phyloP scores from a whole-genome alignment of 2,113 vertebrate species.

The Xenopus borealis region DNA sequence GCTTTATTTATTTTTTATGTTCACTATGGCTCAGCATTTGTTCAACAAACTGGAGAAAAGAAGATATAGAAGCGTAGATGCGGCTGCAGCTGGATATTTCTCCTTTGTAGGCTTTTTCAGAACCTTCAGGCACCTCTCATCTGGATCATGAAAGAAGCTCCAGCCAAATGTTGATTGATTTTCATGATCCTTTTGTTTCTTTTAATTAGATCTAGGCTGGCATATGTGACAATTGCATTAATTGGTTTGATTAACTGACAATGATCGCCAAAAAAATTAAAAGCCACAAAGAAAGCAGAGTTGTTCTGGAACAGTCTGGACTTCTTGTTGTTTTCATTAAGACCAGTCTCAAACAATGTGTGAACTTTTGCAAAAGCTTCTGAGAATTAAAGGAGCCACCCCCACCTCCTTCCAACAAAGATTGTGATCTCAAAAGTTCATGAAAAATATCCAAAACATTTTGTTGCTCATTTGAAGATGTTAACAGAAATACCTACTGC shows the following conservation, averaged over 20 bases:
- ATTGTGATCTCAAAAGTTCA: background rate
- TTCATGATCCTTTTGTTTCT: slow-evolving; percentile 36
- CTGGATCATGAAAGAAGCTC: slow-evolving; percentile 12
- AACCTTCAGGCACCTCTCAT: slow-evolving; percentile 17
- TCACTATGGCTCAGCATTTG: too few relatives aligned
- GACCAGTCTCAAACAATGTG: slow-evolving; percentile 11
- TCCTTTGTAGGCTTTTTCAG: background rate
- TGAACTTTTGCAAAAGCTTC: slow-evolving; percentile 15
- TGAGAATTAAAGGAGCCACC: slow-evolving; percentile 8
- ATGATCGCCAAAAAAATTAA: slow-evolving; percentile 24
- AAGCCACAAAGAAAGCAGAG: slow-evolving; percentile 29
- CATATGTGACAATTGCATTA: slow-evolving; percentile 43
- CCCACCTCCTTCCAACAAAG: background rate
- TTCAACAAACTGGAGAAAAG: too few relatives aligned
- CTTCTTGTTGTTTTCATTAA: background rate
- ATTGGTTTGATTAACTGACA: slow-evolving; percentile 45
- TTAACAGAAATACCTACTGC: too few relatives aligned
- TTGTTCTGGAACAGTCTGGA: slow-evolving; percentile 17
- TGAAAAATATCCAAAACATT: slow-evolving; percentile 9
- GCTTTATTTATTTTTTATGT: too few relatives aligned
- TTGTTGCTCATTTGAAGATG: slow-evolving; percentile 13
- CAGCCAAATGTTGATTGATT: slow-evolving; percentile 42
- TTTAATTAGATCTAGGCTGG: slow-evolving; percentile 41
- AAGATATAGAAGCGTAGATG: too few relatives aligned
- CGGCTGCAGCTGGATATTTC: too few relatives aligned